Conservation (phyloP, 92 coral and sea anemone genomes). For the Porites divaricata region DNA sequence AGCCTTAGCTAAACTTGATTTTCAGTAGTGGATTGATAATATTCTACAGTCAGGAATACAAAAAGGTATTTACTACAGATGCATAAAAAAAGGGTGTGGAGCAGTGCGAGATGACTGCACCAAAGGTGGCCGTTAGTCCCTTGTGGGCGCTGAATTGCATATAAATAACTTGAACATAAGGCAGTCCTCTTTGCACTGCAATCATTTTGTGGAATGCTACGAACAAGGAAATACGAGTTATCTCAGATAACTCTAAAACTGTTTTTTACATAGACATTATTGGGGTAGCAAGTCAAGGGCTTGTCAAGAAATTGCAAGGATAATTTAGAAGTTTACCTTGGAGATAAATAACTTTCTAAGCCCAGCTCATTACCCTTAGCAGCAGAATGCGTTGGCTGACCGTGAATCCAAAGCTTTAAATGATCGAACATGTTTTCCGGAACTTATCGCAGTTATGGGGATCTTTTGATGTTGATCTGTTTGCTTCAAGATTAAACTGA, state of each 20-base stretch:
- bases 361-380: slow-evolving; percentile 27
- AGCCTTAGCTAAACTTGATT: slow-evolving; percentile 13
- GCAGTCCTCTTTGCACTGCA: slow-evolving; percentile 40
- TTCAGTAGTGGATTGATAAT: slow-evolving; percentile 33
- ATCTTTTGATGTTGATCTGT: slow-evolving; percentile 24
- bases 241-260: slow-evolving; percentile 33
- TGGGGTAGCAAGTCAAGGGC: slow-evolving; percentile 43
- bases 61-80: slow-evolving; percentile 35
- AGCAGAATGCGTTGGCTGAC: slow-evolving; percentile 15
- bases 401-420: slow-evolving; percentile 23
- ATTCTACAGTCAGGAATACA: not conserved
- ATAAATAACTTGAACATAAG: slow-evolving; percentile 56
- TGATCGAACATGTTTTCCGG: slow-evolving; percentile 35
- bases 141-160: slow-evolving; percentile 18
- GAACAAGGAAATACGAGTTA: slow-evolving; percentile 15
- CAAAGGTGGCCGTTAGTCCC: slow-evolving; percentile 37
- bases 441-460: slow-evolving; percentile 26
- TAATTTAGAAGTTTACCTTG: slow-evolving; percentile 13
- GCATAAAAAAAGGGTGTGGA: slow-evolving; percentile 59
- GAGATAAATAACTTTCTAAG: not conserved
- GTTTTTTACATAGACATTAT: slow-evolving; percentile 43
- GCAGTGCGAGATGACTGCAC: slow-evolving; percentile 30
- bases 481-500: slow-evolving; percentile 36
- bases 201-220: slow-evolving; percentile 30
- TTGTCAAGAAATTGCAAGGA: slow-evolving; percentile 20